Percentiles rank a stretch among this genome's conserved stretches.
These are phyloP conservation scores for Pampusana beccarii DNA, from an alignment of 2,113 vertebrate genomes.

Conservation along the genomic window DNA sequence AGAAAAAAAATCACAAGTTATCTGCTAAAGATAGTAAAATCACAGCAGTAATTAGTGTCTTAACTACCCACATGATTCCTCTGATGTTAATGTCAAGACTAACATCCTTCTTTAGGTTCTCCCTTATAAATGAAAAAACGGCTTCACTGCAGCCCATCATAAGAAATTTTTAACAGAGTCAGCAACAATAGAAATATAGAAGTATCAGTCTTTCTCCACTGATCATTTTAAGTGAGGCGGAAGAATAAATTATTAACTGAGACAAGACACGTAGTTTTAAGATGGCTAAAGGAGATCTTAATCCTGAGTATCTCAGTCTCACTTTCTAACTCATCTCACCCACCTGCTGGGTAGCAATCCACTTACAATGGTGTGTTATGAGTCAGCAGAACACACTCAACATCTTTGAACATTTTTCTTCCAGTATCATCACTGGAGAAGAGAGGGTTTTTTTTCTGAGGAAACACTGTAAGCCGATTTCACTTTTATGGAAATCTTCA, in stretches of 20 bases:
- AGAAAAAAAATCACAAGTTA: not conserved
- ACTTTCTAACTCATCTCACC: not conserved
- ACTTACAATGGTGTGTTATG: not conserved
- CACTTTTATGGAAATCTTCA: not conserved
- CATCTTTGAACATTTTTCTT: not conserved
- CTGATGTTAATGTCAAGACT: not conserved
- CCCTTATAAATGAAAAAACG: not conserved
- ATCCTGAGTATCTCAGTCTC: not conserved
- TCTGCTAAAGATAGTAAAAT: not conserved
- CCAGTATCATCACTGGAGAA: not conserved
- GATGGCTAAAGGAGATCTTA: not conserved
- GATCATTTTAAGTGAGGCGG: not conserved
- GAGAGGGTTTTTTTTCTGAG: not conserved
- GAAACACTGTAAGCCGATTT: not conserved
- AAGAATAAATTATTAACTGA: not conserved
- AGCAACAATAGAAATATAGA: not conserved
- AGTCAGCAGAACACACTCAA: slow-evolving; percentile 1
- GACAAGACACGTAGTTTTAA: not conserved
- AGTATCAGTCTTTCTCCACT: not conserved
- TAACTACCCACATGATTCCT: not conserved
- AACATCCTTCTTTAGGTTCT: not conserved
- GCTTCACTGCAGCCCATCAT: not conserved
- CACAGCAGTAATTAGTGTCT: not conserved
- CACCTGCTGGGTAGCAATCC: not conserved
- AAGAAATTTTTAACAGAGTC: not conserved